A percentile compares a stretch with the other conserved stretches of the same genome.
These are phyloP conservation scores for Scaptomyza reducta DNA, from an alignment of 2,888 invertebrate species.

Conservation along the genomic window DNA sequence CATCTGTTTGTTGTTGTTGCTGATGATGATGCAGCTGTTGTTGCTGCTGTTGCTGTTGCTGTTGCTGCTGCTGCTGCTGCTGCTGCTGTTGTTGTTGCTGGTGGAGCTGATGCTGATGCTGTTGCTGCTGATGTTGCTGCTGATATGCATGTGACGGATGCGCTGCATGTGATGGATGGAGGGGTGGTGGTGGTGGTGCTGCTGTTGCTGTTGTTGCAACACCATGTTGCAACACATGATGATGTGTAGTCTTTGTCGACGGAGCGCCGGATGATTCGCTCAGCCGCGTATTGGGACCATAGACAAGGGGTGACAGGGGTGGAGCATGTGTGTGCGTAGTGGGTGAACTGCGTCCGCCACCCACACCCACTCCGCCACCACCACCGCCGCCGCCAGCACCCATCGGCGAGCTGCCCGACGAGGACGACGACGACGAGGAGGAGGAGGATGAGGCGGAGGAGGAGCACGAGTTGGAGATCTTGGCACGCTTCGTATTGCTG, in stretches of 20 bases:
- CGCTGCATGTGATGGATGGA: conserved; percentile 19
- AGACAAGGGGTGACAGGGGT: conserved; percentile 59
- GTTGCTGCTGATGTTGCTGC: conserved; percentile 25
- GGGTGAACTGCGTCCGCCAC: conserved; percentile 36
- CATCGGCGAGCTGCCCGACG: conserved; percentile 16
- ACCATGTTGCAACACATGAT: conserved; percentile 50
- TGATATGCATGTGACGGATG: conserved; percentile 43
- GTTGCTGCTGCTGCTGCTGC: conserved; percentile 25
- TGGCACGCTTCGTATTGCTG: conserved; percentile 90
- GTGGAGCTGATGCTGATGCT: conserved; percentile 14
- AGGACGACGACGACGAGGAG: conserved; percentile 17
- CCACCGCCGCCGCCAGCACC: conserved; percentile 1
- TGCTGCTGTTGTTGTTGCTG: conserved; percentile 21
- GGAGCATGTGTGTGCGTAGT: conserved; percentile 50
- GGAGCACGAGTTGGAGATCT: conserved; percentile 60
- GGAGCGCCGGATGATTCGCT: background rate
- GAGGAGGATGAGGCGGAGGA: conserved; percentile 44
- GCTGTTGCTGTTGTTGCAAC: conserved; percentile 28
- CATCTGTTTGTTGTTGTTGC: conserved; percentile 14
- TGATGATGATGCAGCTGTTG: conserved; percentile 30
- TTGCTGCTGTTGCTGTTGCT: conserved; percentile 29
- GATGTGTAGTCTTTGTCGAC: conserved; percentile 51
- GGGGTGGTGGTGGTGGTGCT: conserved; percentile 24
- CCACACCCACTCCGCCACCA: background rate
- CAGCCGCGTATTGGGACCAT: conserved; percentile 42